A percentile compares a stretch with the other conserved stretches of the same genome.
Conservation (phyloP, 2,888 invertebrate species). For the Philhelius pedissequus region DNA sequence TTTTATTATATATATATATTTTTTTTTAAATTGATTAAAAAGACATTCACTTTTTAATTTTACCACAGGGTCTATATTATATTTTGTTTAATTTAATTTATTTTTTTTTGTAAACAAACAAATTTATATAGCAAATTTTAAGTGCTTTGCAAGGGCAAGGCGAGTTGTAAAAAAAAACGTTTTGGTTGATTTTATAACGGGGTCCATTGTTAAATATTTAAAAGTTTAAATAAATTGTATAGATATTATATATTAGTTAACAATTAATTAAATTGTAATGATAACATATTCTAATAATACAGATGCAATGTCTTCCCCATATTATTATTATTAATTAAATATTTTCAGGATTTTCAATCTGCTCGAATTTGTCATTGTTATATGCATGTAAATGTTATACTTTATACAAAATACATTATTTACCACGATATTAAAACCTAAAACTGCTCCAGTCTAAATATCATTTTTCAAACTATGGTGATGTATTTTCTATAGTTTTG, state of each 20-base stretch:
- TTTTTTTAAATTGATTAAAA: constrained; percentile 32
- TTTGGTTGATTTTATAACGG: background rate
- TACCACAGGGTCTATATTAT: background rate
- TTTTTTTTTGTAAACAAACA: constrained; percentile 11
- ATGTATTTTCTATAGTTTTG: background rate
- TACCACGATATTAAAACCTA: background rate
- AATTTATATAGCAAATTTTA: constrained; percentile 16
- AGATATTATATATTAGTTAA: background rate
- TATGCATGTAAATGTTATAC: background rate
- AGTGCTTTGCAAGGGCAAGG: constrained; percentile 16
- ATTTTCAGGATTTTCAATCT: background rate
- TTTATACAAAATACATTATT: background rate
- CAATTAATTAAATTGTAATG: background rate
- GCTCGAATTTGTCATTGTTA: background rate
- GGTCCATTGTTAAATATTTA: background rate
- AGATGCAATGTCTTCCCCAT: background rate
- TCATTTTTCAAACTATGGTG: background rate
- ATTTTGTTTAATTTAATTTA: constrained; percentile 14
- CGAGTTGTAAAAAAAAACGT: constrained; percentile 17
- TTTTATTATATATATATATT: constrained; percentile 44
- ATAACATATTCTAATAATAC: background rate
- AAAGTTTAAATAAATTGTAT: background rate
- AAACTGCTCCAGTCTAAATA: background rate
- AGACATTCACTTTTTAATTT: constrained; percentile 44
- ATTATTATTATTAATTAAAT: background rate